A percentile compares a stretch with the other conserved stretches of the same genome.
Evolutionary conservation across 2,113 vertebrate species (phyloP).

Genomic region (Stercorarius parasiticus): DNA sequence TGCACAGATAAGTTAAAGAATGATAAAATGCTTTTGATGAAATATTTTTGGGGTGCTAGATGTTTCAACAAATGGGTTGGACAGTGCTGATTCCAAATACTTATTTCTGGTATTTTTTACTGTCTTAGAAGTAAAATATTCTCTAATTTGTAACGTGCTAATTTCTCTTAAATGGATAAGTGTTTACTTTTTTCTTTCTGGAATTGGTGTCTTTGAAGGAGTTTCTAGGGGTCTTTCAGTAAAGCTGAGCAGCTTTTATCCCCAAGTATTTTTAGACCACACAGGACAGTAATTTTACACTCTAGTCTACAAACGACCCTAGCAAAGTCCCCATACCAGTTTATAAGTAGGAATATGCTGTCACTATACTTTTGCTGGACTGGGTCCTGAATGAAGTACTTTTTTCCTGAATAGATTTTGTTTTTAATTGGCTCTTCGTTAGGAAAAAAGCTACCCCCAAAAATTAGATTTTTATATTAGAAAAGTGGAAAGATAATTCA

Average conservation of each 20-base stretch:
- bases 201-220: neutral
- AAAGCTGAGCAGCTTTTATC: neutral
- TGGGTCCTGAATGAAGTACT: neutral
- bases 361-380: neutral
- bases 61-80: neutral
- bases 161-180: neutral
- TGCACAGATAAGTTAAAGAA: neutral
- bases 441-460: neutral
- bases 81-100: neutral
- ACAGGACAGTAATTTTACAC: neutral
- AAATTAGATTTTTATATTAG: neutral
- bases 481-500: neutral
- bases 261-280: neutral
- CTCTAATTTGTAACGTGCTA: neutral
- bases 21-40: neutral
- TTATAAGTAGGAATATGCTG: neutral
- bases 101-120: neutral
- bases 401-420: neutral
- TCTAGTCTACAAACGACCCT: neutral
- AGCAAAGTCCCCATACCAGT: neutral
- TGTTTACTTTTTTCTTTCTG: neutral
- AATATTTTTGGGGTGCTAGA: neutral
- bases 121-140: neutral
- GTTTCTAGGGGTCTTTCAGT: neutral
- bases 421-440: neutral